A percentile compares a stretch with the other conserved stretches of the same genome.
Evolutionary conservation across 2,113 vertebrate species (phyloP).

Genomic region (Mystacornis crossleyi): DNA sequence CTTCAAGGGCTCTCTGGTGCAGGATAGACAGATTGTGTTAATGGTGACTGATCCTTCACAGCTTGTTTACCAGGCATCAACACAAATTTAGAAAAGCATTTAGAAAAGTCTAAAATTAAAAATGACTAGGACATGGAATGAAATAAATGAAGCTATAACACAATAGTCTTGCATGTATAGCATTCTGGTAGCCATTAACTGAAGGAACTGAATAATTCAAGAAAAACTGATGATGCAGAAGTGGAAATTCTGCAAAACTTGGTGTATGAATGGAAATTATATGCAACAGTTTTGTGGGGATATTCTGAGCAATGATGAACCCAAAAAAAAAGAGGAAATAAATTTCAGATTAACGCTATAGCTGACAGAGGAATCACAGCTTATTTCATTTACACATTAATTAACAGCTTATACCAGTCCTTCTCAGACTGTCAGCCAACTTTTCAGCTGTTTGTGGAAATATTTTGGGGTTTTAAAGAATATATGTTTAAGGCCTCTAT

Average conservation of each 20-base stretch:
- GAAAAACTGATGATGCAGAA: not conserved
- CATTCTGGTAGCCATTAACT: not conserved
- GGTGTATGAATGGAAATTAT: not conserved
- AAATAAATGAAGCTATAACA: not conserved
- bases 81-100: not conserved
- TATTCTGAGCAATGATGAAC: not conserved
- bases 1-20: not conserved
- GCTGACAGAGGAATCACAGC: not conserved
- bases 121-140: not conserved
- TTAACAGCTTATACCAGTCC: not conserved
- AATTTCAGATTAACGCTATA: not conserved
- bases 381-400: not conserved
- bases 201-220: not conserved
- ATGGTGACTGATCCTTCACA: constrained; percentile 27
- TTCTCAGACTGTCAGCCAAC: not conserved
- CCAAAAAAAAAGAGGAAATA: not conserved
- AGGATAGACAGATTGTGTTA: constrained; percentile 48
- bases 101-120: not conserved
- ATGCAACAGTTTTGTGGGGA: not conserved
- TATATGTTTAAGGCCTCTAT: not conserved
- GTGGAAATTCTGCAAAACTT: not conserved
- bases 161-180: not conserved
- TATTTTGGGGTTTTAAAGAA: not conserved
- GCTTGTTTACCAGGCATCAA: constrained; percentile 16
- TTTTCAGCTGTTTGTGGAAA: not conserved